Evolutionary conservation across 2,113 vertebrate genomes (phyloP), one percentile per base, ranked within the genome.

Genomic region (Gambusia affinis): DNA sequence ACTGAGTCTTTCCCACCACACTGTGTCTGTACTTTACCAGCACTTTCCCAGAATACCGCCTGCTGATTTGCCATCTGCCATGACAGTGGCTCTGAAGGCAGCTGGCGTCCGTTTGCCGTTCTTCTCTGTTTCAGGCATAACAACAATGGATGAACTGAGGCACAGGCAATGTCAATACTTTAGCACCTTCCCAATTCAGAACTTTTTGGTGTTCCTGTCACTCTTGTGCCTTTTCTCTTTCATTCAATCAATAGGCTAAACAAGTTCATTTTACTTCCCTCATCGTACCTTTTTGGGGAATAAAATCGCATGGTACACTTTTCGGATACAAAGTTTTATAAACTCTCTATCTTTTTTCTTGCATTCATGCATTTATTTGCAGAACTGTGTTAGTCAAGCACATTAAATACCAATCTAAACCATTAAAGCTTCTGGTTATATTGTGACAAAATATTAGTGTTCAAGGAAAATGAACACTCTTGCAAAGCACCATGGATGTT

Each of bases 51-150:
- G 72, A 90, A 89, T 75, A 79, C 88, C 83, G 31, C 94, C 89
- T 87, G 91, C 91, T 92, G 93, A 78, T 90, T 85, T 82, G 70
- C 94, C 92, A 80, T 95, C 94, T 95, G 94, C 90, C 88, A 71
- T 92, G 88, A 90, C 90, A 87, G 78, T 74, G 70, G 67, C 71
- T 86, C 65, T 76, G 72, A 54, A 63, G 87, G 83, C 90, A 91
- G 85, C 89, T 94, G 93, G 90, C 80, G 60, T 79, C 72, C 39
- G 67, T 76, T 73, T 70, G 76, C 70, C 86, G 27, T 0, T 12
- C 76, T 64, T 60, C 64, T 73, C 54, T 57, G 42, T 76, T 76
- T 82, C 62, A 80, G 78, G 74, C 80, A 82, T 69, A 84, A 64
- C 64, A 85, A 83, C 84, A 83, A 76, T 85, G 70, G 77, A 67